Evolutionary conservation across 2,797 vertebrate species (phyloP).

Genomic region (Champsocephalus gunnari): DNA sequence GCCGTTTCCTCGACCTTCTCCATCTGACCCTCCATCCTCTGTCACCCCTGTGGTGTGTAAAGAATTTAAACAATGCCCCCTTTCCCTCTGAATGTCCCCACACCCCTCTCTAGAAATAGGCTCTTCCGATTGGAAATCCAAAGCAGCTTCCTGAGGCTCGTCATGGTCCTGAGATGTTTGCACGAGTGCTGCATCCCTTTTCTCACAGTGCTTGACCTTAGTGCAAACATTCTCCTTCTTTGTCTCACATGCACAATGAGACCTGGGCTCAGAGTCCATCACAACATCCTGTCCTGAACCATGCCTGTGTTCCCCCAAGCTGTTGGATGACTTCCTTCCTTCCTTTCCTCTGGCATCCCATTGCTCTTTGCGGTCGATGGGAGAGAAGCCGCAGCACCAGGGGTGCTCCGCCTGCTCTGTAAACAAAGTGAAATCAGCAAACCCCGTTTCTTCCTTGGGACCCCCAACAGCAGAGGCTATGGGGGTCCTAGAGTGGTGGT

Average conservation of each 20-base stretch:
- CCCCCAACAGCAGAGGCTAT: slow-evolving; percentile 18
- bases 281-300: slow-evolving; percentile 52
- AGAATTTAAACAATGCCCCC: slow-evolving; percentile 18
- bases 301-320: slow-evolving; percentile 59
- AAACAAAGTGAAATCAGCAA: slow-evolving; percentile 89
- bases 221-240: slow-evolving; percentile 61
- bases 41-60: slow-evolving; percentile 26
- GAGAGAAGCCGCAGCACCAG: slow-evolving; percentile 77
- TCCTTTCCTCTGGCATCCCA: slow-evolving; percentile 64
- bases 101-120: slow-evolving; percentile 52
- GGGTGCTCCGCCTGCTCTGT: slow-evolving; percentile 74
- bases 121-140: slow-evolving; percentile 36
- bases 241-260: slow-evolving; percentile 23
- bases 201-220: slow-evolving; percentile 58
- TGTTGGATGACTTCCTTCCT: slow-evolving; percentile 71
- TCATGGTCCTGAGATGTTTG: slow-evolving; percentile 63
- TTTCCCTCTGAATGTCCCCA: slow-evolving; percentile 22
- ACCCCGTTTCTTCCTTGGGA: slow-evolving; percentile 82
- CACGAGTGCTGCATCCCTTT: slow-evolving; percentile 33
- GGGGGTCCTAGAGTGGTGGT: slow-evolving; percentile 76
- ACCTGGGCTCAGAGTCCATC: slow-evolving; percentile 62
- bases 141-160: slow-evolving; percentile 60
- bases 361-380: slow-evolving; percentile 41
- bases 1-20: slow-evolving; percentile 36
- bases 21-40: slow-evolving; percentile 43